These are phyloP conservation scores for Cistogaster globosa DNA, from an alignment of 2,888 invertebrate species.

Conservation along the genomic window DNA sequence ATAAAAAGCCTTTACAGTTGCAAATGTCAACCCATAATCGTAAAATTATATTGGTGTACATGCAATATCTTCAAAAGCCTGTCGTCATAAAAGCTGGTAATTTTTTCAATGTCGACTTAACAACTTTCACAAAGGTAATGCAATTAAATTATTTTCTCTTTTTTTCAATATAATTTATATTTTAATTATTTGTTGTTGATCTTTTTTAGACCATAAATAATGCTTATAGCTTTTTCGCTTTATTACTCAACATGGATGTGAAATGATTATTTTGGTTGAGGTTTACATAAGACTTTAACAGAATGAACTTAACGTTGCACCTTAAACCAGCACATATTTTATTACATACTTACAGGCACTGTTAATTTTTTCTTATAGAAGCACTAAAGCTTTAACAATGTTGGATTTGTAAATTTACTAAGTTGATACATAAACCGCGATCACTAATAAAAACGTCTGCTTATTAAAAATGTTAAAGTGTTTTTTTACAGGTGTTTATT, in stretches of 20 bases:
- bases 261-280: neutral
- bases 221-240: constrained; percentile 80
- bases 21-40: constrained; percentile 74
- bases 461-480: neutral
- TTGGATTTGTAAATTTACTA: constrained; percentile 21
- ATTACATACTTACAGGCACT: too few species aligned
- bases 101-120: constrained; percentile 78
- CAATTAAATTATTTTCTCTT: neutral
- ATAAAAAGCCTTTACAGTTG: constrained; percentile 76
- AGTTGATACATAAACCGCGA: neutral
- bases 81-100: constrained; percentile 76
- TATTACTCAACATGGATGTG: constrained; percentile 76
- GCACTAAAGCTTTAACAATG: neutral
- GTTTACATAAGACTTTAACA: neutral
- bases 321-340: neutral
- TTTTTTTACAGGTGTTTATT: neutral
- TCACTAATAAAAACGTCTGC: neutral
- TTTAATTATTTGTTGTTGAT: neutral
- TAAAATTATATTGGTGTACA: constrained; percentile 76
- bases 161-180: neutral
- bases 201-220: constrained; percentile 78
- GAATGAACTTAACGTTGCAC: too few species aligned
- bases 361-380: too few species aligned
- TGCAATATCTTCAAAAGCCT: constrained; percentile 78
- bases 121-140: constrained; percentile 78